Evolutionary conservation across 2,113 vertebrate genomes (phyloP), one percentile per base, ranked within the genome.

Genomic region (Lasiurus cinereus): DNA sequence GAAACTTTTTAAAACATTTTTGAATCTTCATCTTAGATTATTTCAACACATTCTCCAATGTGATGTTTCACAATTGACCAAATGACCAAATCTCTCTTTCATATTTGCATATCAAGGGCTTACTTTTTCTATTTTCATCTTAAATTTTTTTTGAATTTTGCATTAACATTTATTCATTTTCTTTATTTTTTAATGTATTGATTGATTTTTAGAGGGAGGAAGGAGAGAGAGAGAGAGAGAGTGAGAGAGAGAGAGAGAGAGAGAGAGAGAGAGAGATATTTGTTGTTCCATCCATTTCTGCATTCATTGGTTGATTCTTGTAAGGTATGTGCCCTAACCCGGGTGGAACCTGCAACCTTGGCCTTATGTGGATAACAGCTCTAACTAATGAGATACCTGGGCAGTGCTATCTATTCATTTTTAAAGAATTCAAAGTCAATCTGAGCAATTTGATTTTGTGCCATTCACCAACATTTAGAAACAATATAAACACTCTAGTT

Each of bases 91-190:
- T 83, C 39, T 90, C 12, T n/a, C 52, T 91, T 39, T 85, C 91
- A 56, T 83, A 93, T 64, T 88, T 92, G 21, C 22, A 21, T 77
- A 59, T 48, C 31, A 80, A 14, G 87, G 78, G n/a, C 31, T 33
- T 82, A 88, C 15, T 77, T 48, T 90, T 62, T 73, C 10, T 88
- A 54, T 72, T 91, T 94, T 52, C 9, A 5, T 72, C 54, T 88
- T 88, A 52, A 83, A 79, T 22, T 91, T 94, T 85, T 66, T 59
- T 85, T 78, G 62, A 92, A 82, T 78, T 85, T 80, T 80, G 18
- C 43, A 66, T 78, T 62, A 70, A 73, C 64, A 69, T 70, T 76
- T 86, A 93, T 79, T 52, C 69, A 87, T 92, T 92, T 91, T 94
- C 59, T 62, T 62, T 62, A 62, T 62, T 64, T 29, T 62, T 29